Percentiles rank a stretch among this genome's conserved stretches.
phyloP scores from a whole-genome alignment of 1,140 invertebrate genomes.

The Anoplophora glabripennis region DNA sequence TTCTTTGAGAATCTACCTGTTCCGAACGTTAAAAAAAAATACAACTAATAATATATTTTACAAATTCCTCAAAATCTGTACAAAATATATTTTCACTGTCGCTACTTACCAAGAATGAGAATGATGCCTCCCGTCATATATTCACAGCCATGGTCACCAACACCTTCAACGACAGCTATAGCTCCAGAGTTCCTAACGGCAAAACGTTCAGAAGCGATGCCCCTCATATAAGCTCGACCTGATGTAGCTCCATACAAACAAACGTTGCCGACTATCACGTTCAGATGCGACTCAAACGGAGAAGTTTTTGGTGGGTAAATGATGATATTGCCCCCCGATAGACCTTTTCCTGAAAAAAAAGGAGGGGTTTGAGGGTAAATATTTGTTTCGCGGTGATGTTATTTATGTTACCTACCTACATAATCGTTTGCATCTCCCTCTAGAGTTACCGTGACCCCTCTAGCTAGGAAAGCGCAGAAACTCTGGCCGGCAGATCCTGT shows the following conservation, averaged over 20 bases:
- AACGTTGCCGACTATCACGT: constrained; percentile 98
- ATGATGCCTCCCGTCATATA: constrained; percentile 98
- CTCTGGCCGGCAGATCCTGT: constrained; percentile 97
- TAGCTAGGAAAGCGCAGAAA: constrained; percentile 96
- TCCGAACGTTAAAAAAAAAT: too few species aligned
- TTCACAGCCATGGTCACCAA: constrained; percentile 98
- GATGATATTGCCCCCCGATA: constrained; percentile 93
- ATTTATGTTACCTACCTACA: constrained; percentile 64
- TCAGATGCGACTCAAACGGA: constrained; percentile 83
- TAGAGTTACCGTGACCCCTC: constrained; percentile 84
- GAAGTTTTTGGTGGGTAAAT: constrained; percentile 90
- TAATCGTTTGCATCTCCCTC: constrained; percentile 99
- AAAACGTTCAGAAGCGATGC: constrained; percentile 96
- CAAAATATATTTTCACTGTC: not conserved
- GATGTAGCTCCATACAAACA: constrained; percentile 96
- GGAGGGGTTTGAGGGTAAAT: constrained; percentile 18
- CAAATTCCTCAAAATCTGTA: too few species aligned
- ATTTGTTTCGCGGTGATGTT: not conserved
- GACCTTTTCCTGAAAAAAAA: constrained; percentile 65
- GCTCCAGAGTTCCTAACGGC: constrained; percentile 97
- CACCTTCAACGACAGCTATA: constrained; percentile 85
- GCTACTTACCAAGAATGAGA: constrained; percentile 80
- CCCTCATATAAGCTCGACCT: constrained; percentile 92
- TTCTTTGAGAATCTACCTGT: too few species aligned
- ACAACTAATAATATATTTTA: too few species aligned